Percentiles rank a stretch among this genome's conserved stretches.
phyloP scores from a whole-genome alignment of 2,797 vertebrate genomes.

The Coregonus ussuriensis region DNA sequence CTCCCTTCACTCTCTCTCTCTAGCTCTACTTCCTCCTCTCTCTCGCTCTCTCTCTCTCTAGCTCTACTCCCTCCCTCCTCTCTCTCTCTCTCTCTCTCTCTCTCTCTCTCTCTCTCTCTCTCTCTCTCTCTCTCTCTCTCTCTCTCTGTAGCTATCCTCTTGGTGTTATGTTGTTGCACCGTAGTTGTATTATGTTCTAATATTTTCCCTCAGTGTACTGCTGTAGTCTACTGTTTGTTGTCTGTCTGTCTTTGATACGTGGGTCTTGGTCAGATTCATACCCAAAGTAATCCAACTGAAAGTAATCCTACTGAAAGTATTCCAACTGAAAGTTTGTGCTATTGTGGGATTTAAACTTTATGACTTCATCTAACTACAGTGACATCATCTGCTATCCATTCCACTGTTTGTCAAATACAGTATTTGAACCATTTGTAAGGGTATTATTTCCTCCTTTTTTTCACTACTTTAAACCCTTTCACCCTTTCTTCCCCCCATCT shows the following conservation, averaged over 20 bases:
- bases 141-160: too few species aligned
- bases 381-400: not conserved
- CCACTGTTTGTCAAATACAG: conserved; percentile 25
- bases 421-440: not conserved
- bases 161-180: too few species aligned
- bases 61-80: too few species aligned
- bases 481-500: conserved; percentile 8
- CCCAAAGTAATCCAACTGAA: not conserved
- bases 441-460: conserved; percentile 30
- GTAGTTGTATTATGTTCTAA: not conserved
- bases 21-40: too few species aligned
- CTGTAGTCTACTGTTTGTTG: not conserved
- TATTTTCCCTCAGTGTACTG: not conserved
- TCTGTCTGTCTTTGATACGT: conserved; percentile 22
- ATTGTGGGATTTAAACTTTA: conserved; percentile 10
- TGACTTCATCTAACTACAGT: not conserved
- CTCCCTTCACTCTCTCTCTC: too few species aligned
- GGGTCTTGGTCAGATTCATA: not conserved
- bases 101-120: too few species aligned
- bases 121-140: too few species aligned
- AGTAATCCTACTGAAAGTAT: not conserved
- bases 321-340: not conserved
- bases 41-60: too few species aligned
- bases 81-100: too few species aligned
- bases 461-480: conserved; percentile 29